Conservation (phyloP, 2,113 vertebrate genomes). For the Myocastor coypus region DNA sequence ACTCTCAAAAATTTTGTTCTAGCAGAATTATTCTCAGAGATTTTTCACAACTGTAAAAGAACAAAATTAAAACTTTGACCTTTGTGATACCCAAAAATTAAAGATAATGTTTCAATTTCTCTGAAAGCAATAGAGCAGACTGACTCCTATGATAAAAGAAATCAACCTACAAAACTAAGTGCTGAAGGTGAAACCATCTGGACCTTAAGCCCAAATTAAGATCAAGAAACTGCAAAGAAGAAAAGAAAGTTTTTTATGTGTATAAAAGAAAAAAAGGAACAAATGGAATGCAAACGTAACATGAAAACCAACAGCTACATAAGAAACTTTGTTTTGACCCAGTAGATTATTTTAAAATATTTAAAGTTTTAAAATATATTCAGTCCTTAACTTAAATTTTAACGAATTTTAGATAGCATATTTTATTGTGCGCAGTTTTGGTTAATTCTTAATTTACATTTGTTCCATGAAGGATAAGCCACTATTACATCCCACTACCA, state of each 20-base stretch:
- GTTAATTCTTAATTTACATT: neutral
- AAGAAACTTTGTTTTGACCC: neutral
- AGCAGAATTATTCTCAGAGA: neutral
- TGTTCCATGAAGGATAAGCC: neutral
- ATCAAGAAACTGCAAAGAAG: neutral
- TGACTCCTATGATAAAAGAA: neutral
- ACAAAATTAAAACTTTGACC: neutral
- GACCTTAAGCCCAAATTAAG: neutral
- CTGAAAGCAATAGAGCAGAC: neutral
- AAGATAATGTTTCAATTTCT: conserved; percentile 3
- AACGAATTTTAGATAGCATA: neutral
- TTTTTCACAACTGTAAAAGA: neutral
- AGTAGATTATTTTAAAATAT: neutral
- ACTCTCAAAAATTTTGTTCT: conserved; percentile 2
- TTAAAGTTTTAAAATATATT: neutral
- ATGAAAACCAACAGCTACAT: neutral
- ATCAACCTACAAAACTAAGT: neutral
- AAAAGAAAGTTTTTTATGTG: neutral
- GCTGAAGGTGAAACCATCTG: neutral
- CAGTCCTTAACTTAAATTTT: neutral
- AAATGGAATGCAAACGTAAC: neutral
- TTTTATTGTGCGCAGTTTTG: neutral
- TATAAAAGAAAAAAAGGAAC: neutral
- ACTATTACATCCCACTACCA: neutral
- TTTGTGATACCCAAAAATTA: neutral